A percentile compares a stretch with the other conserved stretches of the same genome.
Evolutionary conservation across 2,113 vertebrate species (phyloP).

Genomic region (Spilogale gracilis): DNA sequence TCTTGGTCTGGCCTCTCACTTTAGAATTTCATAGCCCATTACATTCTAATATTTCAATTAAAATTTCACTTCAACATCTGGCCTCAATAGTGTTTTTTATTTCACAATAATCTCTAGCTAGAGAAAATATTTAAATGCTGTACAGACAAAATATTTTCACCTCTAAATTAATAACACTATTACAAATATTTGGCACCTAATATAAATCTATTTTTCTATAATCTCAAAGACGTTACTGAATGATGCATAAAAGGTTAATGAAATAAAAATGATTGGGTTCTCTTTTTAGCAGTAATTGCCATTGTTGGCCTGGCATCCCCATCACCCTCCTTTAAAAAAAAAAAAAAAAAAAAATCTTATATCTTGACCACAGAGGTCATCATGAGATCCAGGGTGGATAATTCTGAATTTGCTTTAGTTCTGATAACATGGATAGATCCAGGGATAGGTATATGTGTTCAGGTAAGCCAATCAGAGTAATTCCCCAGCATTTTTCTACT

Average conservation of each 20-base stretch:
- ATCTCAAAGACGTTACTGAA: conserved; percentile 3
- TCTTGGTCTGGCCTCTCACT: neutral
- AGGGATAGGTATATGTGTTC: neutral
- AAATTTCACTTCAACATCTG: conserved; percentile 35
- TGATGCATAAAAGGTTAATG: neutral
- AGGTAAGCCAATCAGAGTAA: neutral
- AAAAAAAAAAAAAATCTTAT: neutral
- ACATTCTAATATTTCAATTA: conserved; percentile 65
- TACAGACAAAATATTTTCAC: conserved; percentile 38
- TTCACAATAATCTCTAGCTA: neutral
- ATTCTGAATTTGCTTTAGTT: neutral
- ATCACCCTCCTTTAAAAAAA: neutral
- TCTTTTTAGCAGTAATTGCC: neutral
- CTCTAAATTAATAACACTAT: conserved; percentile 29
- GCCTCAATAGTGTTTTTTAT: neutral
- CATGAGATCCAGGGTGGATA: neutral
- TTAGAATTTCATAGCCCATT: conserved; percentile 57
- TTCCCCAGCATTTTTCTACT: neutral
- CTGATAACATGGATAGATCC: neutral
- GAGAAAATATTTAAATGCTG: conserved; percentile 42
- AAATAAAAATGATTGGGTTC: neutral
- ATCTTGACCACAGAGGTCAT: neutral
- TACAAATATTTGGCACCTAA: conserved; percentile 33
- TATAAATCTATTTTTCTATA: neutral
- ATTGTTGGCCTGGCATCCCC: neutral